Conservation (phyloP, 2,113 vertebrate species). For the Lanius ludovicianus region DNA sequence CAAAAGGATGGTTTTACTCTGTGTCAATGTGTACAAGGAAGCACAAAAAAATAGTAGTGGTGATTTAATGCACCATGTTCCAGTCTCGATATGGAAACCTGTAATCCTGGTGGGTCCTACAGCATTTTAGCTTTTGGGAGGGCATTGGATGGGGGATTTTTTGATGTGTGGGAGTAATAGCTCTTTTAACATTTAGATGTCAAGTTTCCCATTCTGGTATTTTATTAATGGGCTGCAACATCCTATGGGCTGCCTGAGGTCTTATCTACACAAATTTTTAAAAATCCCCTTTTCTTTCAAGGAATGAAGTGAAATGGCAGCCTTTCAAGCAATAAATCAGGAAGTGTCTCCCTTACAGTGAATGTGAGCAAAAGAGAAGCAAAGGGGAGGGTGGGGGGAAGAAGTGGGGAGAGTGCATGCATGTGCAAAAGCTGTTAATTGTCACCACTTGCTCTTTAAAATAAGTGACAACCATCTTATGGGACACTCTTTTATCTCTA, state of each 20-base stretch:
- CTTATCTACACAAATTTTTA: background rate
- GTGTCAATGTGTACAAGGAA: background rate
- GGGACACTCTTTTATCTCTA: background rate
- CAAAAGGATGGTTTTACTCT: background rate
- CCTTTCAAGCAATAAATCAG: background rate
- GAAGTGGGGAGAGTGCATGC: accelerated
- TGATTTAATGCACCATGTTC: background rate
- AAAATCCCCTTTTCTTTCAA: background rate
- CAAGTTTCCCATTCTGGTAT: background rate
- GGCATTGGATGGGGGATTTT: accelerated
- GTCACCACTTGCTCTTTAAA: background rate
- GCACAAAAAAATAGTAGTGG: background rate
- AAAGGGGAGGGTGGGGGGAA: accelerated
- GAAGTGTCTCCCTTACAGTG: background rate
- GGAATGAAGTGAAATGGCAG: background rate
- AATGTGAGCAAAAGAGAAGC: background rate
- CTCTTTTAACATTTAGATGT: background rate
- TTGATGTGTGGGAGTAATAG: background rate
- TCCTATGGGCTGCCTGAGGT: background rate
- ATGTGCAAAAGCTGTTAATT: background rate
- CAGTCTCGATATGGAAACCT: background rate
- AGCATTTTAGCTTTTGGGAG: background rate
- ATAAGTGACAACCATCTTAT: background rate
- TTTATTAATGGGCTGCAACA: background rate
- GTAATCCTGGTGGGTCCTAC: background rate